Conservation (phyloP, 2,797 vertebrate genomes). For the Melanotaenia pygmaea region DNA sequence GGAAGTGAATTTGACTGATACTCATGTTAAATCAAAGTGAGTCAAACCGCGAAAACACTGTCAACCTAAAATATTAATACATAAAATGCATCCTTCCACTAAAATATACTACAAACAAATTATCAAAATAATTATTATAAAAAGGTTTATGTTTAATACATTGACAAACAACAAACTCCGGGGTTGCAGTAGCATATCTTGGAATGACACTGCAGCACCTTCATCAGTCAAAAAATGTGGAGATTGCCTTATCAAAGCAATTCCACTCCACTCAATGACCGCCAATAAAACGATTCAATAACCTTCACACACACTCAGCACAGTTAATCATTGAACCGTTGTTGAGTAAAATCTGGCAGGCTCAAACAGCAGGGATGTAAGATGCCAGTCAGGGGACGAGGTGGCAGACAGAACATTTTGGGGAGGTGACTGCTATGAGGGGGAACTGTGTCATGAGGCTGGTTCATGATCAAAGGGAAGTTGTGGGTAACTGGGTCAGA, state of each 20-base stretch:
- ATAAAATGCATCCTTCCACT: background rate
- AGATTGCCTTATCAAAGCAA: conserved; percentile 54
- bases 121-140: background rate
- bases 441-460: conserved; percentile 35
- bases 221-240: background rate
- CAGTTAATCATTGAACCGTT: conserved; percentile 74
- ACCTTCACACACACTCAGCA: conserved; percentile 28
- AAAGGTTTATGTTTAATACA: background rate
- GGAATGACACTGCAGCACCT: conserved; percentile 8
- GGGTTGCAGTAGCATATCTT: conserved; percentile 24
- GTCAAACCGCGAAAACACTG: background rate
- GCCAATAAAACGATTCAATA: conserved; percentile 54
- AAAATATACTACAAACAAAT: background rate
- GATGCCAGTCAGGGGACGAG: conserved; percentile 17
- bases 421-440: background rate
- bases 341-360: conserved; percentile 54
- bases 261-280: conserved; percentile 47
- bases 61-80: background rate
- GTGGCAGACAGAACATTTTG: conserved; percentile 23
- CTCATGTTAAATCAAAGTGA: background rate
- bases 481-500: conserved; percentile 50
- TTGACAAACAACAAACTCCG: conserved; percentile 5
- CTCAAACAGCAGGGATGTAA: conserved; percentile 62
- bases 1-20: background rate
- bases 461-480: conserved; percentile 30